Percentiles rank a stretch among this genome's conserved stretches.
These are phyloP conservation scores for Pilophorus perplexus DNA, from an alignment of 2,888 invertebrate genomes.

Conservation along the genomic window DNA sequence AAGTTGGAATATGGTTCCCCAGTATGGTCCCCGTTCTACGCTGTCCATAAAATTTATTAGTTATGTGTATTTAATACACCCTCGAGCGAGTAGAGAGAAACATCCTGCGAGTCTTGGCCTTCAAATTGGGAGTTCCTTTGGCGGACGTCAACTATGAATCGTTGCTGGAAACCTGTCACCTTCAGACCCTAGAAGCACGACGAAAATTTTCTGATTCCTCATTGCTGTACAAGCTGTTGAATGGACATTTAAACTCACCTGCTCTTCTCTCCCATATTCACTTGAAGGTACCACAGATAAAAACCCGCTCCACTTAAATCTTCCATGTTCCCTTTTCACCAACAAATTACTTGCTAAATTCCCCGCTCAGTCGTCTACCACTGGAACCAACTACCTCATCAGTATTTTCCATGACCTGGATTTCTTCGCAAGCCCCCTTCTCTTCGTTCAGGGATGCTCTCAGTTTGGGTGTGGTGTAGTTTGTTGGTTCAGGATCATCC, in stretches of 20 bases:
- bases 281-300: neutral
- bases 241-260: neutral
- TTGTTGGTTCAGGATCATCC: no score
- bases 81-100: neutral
- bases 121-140: neutral
- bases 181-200: neutral
- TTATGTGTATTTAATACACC: no score
- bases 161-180: neutral
- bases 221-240: neutral
- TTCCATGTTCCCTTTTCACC: no score
- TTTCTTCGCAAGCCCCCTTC: no score
- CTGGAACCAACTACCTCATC: neutral
- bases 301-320: neutral
- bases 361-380: no score
- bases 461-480: no score
- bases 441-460: no score
- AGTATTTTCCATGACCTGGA: no score
- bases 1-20: neutral
- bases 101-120: neutral
- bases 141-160: neutral
- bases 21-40: neutral
- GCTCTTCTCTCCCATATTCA: neutral
- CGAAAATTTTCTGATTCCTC: neutral
- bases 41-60: no score
- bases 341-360: no score